Evolutionary conservation across 92 coral and sea anemone species (phyloP), one percentile per base, ranked within the genome.

Genomic region (Montipora capitata): DNA sequence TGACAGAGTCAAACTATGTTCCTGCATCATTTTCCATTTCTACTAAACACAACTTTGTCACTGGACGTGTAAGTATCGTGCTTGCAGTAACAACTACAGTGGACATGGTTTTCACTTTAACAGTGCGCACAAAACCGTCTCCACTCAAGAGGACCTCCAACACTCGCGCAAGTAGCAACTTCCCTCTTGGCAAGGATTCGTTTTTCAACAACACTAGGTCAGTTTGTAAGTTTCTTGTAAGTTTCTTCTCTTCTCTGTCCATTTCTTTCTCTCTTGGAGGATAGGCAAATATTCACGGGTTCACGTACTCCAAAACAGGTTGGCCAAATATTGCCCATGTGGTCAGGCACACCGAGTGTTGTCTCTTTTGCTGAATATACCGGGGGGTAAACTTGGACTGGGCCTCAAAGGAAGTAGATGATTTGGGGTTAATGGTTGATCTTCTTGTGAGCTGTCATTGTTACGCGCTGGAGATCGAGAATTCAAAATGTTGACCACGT

Each of bases 391-490:
- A 52, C 85, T 54, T 20, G 85, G 67, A 16, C 74, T 12, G 10
- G 81, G 86, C 3, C 78, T 73, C 63, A 87, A 64, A 8, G 81
- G 92, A 40, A 91, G 51, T 51, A 91, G 41, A 73, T 87, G 94
- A 79, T 81, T 45, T 5, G 1, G 51, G 51, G 51, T 45, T 45
- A 45, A 4, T 8, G 89, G 94, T 51, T 86, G 82, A 3, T 76
- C 89, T 10, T 87, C 92, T 64, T 67, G 38, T 2, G 85, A 86
- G 66, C 77, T 70, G n/a, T 78, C 83, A 63, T 86, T 87, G 56
- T 81, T 82, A 7, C 79, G 68, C 17, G 96, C 74, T 10, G 91
- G 69, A 11, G 92, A 92, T 11, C 94, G 72, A 20, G 88, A 72
- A 71, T 92, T 89, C 9, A 89, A 17, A 11, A 85, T 77, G 67